Conservation (phyloP, 2,113 vertebrate genomes). For the Dipodomys ordii region DNA sequence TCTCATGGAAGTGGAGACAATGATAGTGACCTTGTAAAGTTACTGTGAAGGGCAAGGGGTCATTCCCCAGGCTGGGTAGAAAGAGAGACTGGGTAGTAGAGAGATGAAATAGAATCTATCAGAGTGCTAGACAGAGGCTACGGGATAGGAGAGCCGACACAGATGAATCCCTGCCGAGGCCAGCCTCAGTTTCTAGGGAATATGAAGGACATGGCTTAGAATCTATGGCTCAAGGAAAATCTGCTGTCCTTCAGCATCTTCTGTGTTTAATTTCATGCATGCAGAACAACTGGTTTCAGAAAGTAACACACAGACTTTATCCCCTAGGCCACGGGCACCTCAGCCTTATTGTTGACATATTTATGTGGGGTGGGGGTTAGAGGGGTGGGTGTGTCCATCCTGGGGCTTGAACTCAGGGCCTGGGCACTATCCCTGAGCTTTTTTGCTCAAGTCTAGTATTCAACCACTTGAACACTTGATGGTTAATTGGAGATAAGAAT, state of each 20-base stretch:
- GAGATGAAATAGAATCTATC: neutral
- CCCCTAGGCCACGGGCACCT: too few relatives aligned
- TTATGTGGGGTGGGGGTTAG: neutral
- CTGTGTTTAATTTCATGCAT: neutral
- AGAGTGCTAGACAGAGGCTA: neutral
- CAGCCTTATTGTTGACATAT: neutral
- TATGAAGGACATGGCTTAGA: neutral
- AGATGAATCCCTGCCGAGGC: too few relatives aligned
- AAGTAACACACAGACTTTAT: neutral
- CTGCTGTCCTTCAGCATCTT: neutral
- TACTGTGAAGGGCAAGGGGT: neutral
- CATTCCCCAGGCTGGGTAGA: neutral
- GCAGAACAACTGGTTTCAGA: neutral
- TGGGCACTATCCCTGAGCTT: too few relatives aligned
- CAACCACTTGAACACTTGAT: too few relatives aligned
- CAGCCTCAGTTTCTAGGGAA: neutral
- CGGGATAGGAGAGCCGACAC: accelerated
- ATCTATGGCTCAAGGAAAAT: neutral
- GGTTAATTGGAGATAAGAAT: too few relatives aligned
- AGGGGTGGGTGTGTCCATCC: too few relatives aligned
- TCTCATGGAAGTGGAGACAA: neutral
- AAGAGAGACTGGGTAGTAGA: neutral
- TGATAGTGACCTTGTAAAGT: neutral
- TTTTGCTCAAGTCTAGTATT: too few relatives aligned
- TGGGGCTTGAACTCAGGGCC: too few relatives aligned